Conservation (phyloP, 2,797 vertebrate genomes). For the Brachyrhaphis roseni region DNA sequence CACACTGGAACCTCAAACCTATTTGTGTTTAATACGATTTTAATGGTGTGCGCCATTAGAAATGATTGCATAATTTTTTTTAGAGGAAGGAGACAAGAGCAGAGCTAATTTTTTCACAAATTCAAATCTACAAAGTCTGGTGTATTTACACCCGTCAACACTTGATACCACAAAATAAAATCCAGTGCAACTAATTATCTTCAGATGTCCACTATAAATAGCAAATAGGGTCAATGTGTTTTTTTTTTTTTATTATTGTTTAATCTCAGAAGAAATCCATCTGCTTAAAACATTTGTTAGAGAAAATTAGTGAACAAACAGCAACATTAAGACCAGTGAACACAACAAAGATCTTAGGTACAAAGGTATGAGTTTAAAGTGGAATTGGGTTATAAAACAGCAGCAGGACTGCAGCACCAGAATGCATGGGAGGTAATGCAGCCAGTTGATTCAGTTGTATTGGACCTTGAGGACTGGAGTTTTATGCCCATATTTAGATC, state of each 20-base stretch:
- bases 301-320: too few species aligned
- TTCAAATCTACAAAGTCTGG: not conserved
- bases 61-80: not conserved
- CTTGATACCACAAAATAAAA: not conserved
- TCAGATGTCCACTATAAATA: not conserved
- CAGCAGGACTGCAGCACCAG: too few species aligned
- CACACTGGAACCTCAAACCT: not conserved
- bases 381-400: too few species aligned
- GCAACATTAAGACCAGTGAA: too few species aligned
- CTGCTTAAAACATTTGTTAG: too few species aligned
- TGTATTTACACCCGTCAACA: not conserved
- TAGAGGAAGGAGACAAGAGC: not conserved
- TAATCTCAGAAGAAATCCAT: not conserved
- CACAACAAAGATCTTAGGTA: too few species aligned
- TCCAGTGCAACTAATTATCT: not conserved
- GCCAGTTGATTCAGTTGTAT: too few species aligned
- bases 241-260: not conserved
- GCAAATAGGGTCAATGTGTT: not conserved
- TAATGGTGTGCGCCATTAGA: not conserved
- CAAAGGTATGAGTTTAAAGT: too few species aligned
- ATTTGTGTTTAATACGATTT: not conserved
- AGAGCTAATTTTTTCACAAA: not conserved
- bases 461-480: too few species aligned
- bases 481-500: too few species aligned
- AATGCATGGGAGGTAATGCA: too few species aligned